Evolutionary conservation across 2,888 invertebrate species (phyloP), one percentile per base, ranked within the genome.

Genomic region (Caenorhabditis doughertyi): DNA sequence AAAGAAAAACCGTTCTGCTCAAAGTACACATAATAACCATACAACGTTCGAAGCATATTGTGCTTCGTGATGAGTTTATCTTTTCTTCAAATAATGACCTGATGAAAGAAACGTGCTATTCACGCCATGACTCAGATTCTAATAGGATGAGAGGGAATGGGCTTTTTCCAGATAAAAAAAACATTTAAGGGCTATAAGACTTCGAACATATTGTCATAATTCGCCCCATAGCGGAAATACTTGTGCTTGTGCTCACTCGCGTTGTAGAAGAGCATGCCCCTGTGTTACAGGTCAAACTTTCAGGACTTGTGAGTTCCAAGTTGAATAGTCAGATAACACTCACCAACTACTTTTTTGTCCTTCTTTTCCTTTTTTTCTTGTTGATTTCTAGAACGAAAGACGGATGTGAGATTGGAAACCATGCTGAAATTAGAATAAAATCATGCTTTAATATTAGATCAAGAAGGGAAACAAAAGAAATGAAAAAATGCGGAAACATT

Each of bases 321-420:
- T n/a, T n/a, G n/a, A n/a, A n/a, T n/a, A n/a, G n/a, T n/a, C n/a
- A n/a, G n/a, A n/a, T n/a, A 32, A n/a, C 0, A 71, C 71, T 71
- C 39, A 71, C 71, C 70, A 29, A 39, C 29, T 0, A 13, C 8
- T 27, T 32, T 65, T 32, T 44, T 35, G 1, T 35, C 51, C n/a
- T 56, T 76, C 39, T 65, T 72, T 3, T 72, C 72, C 71, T 49
- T 65, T 35, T 65, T 64, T 13, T 64, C 47, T 32, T 47, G 64
- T 42, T 76, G 76, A 60, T 67, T 68, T 56, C 65, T 55, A 60
- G 8, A 53, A 47, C 76, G 76, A 44, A 76, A 76, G 51, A 76
- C 68, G 23, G 76, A 76, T 18, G 51, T 76, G 23, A 67, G 21
- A 58, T 67, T 76, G 74, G 74, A 76, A 58, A 76, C 76, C 76